A percentile compares a stretch with the other conserved stretches of the same genome.
Evolutionary conservation across 2,113 vertebrate species (phyloP).

Genomic region (Myrmophylax atrothorax): DNA sequence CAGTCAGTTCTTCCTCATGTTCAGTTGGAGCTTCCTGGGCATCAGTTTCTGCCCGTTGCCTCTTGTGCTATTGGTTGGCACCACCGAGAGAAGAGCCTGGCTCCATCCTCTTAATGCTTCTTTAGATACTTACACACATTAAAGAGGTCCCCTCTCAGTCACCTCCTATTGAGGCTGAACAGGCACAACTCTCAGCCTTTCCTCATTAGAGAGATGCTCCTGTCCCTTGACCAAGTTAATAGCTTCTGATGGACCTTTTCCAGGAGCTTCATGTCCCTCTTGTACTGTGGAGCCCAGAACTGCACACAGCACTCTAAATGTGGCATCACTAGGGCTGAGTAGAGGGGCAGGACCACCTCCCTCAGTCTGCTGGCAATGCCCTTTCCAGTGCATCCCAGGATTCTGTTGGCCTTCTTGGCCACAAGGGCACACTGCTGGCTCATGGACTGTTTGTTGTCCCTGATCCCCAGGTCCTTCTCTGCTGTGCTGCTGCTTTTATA

Average conservation of each 20-base stretch:
- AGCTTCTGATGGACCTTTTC: rapidly evolving
- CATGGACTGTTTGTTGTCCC: background rate
- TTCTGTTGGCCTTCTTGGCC: background rate
- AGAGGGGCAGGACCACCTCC: background rate
- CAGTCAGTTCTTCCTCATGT: background rate
- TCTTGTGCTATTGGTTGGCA: background rate
- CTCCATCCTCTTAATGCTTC: background rate
- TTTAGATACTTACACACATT: background rate
- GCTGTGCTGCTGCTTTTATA: background rate
- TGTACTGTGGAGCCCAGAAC: background rate
- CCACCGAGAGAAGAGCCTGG: background rate
- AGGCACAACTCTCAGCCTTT: background rate
- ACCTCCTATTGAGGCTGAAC: background rate
- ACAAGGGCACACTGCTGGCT: background rate
- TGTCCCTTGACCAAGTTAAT: background rate
- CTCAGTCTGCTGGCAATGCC: rapidly evolving
- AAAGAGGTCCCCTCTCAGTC: too few species aligned
- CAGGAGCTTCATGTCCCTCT: background rate
- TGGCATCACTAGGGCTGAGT: background rate
- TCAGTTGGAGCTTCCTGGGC: background rate
- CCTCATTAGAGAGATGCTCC: background rate
- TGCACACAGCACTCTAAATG: background rate
- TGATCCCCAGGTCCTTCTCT: background rate
- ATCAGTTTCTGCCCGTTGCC: background rate
- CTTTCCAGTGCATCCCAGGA: background rate